Evolutionary conservation across 2,797 vertebrate genomes (phyloP).

Genomic region (Cryptoprocta ferox): DNA sequence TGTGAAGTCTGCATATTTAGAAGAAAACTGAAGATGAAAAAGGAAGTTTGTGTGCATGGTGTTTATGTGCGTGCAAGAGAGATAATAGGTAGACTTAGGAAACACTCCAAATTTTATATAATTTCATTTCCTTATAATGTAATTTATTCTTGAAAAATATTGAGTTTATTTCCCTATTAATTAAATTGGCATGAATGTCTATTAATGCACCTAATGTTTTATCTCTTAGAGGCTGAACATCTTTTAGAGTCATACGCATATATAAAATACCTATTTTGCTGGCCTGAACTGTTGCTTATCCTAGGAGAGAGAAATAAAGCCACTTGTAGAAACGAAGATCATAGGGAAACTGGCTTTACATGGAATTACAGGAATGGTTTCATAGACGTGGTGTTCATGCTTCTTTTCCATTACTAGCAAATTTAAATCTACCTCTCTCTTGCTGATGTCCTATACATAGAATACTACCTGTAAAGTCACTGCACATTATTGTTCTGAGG

Average conservation of each 20-base stretch:
- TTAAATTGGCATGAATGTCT: not conserved
- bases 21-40: slow-evolving; percentile 63
- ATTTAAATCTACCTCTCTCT: not conserved
- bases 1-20: slow-evolving; percentile 68
- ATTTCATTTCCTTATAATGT: not conserved
- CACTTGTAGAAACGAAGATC: not conserved
- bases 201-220: not conserved
- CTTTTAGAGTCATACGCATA: not conserved
- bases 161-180: not conserved
- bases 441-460: not conserved
- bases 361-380: not conserved
- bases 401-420: not conserved
- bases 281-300: not conserved
- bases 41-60: not conserved
- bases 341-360: not conserved
- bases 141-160: slow-evolving; percentile 10
- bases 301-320: not conserved
- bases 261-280: not conserved
- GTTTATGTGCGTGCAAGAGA: not conserved
- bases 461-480: not conserved
- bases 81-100: not conserved
- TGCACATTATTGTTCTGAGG: not conserved
- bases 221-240: not conserved
- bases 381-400: not conserved
- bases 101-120: not conserved